Evolutionary conservation across 2,797 vertebrate species (phyloP), one percentile per base, ranked within the genome.

Genomic region (Lacerta viridis): DNA sequence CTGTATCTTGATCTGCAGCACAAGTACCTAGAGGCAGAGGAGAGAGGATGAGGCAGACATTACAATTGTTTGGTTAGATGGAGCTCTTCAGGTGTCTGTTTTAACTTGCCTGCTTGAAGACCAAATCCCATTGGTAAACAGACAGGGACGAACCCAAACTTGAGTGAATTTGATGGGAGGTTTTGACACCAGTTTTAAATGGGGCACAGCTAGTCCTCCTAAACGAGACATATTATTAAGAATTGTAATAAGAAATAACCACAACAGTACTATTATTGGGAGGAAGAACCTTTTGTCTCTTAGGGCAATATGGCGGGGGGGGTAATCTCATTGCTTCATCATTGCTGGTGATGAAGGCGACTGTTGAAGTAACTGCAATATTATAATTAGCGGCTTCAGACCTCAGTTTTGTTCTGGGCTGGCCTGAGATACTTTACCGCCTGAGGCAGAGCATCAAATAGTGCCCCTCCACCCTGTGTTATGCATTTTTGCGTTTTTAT

Each of bases 181-280:
- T 84, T 90, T 90, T 78, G 33, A 77, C 29, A 64, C 0, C n/a
- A 46, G 36, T 55, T 43, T 75, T 25, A 80, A 82, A 89, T 85
- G 39, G 5, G 77, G 18, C 74, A 55, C 68, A 69, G 81, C 78
- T 5, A 76, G 69, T 39, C 59, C 55, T 83, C 50, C 68, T 78
- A 33, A 69, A 91, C 78, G 83, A 89, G 89, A 11, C 9, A 66
- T 17, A 4, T 80, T 82, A 25, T 8, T 83, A 8, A 82, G 90
- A 33, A 82, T 88, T 20, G 81, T 33, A 17, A 10, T 50, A 72
- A 84, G 55, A 9, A 72, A 50, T 43, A 72, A 18, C 4, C 20
- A 23, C n/a, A 55, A 43, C 50, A 55, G 61, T 68, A 50, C 50
- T 43, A 27, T 27, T 83, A 43, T 69, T 46, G 13, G 27, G 11